Base-by-base conservation (phyloP, 1,140 invertebrate species). In the Apis laboriosa region DNA sequence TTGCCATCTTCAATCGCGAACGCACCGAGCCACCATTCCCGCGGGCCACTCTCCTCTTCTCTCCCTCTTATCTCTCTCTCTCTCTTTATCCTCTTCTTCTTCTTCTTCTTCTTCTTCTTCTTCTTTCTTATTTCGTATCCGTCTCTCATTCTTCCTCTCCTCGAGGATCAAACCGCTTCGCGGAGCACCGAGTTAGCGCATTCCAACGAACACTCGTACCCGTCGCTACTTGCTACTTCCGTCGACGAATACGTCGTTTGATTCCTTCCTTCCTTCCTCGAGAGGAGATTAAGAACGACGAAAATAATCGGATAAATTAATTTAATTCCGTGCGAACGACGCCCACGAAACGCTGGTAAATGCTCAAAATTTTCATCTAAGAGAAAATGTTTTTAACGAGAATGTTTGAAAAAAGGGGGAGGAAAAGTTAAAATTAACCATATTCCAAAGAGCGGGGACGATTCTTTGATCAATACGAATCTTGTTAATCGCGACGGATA, bases 141-240 rank as follows among this genome's bases (percentile, higher is more conserved):
- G 84, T 86, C 76, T 80, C 73, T 72, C 55, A 4, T 34, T 66
- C 43, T 77, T 9, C 17, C 4, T 66, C 21, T 66, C 21, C 81
- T 74, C 83, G 88, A 83, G 86, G 80, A 61, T 63, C 80, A 83
- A 83, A 90, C 77, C 77, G 80, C 87, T 72, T 73, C 77, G 77
- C 74, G 70, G 21, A 71, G 72, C 77, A n/a, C 43, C 64, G 60
- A 89, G 86, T 74, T 77, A 74, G 80, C 76, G 75, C 85, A 90
- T 90, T 90, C 90, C 75, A 75, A 77, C 76, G 71, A 88, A 88
- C 78, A 79, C 83, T 85, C 78, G 60, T 43, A 43, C 34, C 34
- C 34, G 56, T 63, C 80, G 71, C 80, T 80, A 56, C 84, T 56
- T 13, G 64, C 63, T 53, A 61, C 83, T 84, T 63, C 56, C 66